phyloP scores from a whole-genome alignment of 2,113 vertebrate species.

The Erythrocercus mccallii region DNA sequence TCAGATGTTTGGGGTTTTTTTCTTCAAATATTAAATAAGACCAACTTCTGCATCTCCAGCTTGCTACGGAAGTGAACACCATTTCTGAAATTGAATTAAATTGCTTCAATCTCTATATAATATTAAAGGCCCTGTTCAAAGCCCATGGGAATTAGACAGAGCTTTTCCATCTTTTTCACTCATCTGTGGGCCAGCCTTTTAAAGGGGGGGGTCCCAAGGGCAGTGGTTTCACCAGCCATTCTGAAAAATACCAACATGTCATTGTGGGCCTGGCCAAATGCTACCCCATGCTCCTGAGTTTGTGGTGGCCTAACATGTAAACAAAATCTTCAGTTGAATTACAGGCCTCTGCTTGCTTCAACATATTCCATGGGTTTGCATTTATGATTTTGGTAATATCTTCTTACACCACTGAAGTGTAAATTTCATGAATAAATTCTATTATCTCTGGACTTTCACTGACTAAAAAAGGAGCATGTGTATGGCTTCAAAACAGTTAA shows the following conservation, averaged over 20 bases:
- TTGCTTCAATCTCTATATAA: not conserved
- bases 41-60: not conserved
- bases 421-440: constrained; percentile 63
- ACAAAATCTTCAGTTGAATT: not conserved
- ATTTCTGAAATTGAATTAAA: constrained; percentile 1
- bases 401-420: constrained; percentile 53
- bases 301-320: not conserved
- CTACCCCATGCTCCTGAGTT: not conserved
- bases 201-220: not conserved
- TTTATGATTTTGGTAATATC: not conserved
- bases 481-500: not conserved
- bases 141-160: not conserved
- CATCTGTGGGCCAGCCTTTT: not conserved
- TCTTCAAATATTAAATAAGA: not conserved
- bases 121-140: not conserved
- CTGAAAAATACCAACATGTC: not conserved
- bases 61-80: not conserved
- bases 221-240: not conserved
- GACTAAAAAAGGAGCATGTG: not conserved
- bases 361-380: not conserved
- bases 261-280: not conserved
- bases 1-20: not conserved
- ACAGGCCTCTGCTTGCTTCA: not conserved
- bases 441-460: constrained; percentile 4
- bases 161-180: not conserved